Conservation (phyloP, 1,140 invertebrate genomes). For the Drosophila tropicalis region DNA sequence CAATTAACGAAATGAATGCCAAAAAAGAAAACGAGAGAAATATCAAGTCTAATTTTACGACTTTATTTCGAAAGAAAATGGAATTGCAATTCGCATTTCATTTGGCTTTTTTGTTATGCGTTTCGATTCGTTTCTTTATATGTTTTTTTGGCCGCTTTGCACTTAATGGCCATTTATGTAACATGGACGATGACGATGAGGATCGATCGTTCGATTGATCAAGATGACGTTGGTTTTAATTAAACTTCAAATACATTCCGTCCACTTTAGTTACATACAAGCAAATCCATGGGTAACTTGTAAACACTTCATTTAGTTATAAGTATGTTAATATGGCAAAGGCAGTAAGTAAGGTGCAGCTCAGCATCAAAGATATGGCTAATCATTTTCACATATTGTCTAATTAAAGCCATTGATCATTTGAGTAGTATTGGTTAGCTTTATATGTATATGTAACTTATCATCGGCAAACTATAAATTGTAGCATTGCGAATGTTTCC, state of each 20-base stretch:
- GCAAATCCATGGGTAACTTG: constrained; percentile 18
- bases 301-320: constrained; percentile 9
- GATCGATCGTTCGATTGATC: background rate
- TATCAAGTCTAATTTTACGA: constrained; percentile 3
- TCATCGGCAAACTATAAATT: constrained; percentile 9
- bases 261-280: constrained; percentile 52
- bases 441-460: background rate
- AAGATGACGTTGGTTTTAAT: constrained; percentile 66
- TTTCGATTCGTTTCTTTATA: background rate
- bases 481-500: constrained; percentile 12
- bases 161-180: constrained; percentile 51
- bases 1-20: too few species aligned
- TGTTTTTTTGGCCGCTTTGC: constrained; percentile 9
- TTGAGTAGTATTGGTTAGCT: constrained; percentile 2
- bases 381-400: constrained; percentile 37
- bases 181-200: constrained; percentile 23
- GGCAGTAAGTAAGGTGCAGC: constrained; percentile 16
- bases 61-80: constrained; percentile 20
- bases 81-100: constrained; percentile 28
- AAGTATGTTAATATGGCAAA: background rate
- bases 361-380: background rate
- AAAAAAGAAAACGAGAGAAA: background rate
- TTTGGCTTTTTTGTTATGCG: constrained; percentile 9
- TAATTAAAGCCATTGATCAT: constrained; percentile 68
- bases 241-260: constrained; percentile 52